phyloP scores from a whole-genome alignment of 2,113 vertebrate genomes.

The Marcusenius ussheri region DNA sequence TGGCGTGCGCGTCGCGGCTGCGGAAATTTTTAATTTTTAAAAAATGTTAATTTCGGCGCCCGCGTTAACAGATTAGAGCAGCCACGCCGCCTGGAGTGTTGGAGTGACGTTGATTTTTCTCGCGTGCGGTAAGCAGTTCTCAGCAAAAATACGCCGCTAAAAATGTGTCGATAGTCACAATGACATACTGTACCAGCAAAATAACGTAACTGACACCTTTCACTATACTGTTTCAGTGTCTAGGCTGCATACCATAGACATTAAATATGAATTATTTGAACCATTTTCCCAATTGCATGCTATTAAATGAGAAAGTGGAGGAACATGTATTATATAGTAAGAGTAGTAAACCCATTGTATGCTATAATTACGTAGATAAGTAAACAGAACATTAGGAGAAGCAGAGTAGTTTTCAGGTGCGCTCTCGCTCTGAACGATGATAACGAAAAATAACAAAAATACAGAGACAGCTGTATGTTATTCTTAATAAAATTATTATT shows the following conservation, averaged over 20 bases:
- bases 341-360: not conserved
- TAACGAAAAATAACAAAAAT: not conserved
- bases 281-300: not conserved
- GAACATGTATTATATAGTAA: not conserved
- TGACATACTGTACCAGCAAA: not conserved
- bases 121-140: no score
- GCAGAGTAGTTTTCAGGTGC: no score
- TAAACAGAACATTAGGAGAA: not conserved
- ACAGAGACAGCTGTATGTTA: no score
- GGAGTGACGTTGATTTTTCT: no score
- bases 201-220: not conserved
- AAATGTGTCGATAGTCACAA: no score
- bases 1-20: no score
- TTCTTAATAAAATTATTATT: no score
- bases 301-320: not conserved
- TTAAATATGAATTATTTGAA: not conserved
- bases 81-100: no score
- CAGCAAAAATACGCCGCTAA: no score
- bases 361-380: not conserved
- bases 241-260: not conserved
- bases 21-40: no score
- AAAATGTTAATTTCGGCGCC: not conserved
- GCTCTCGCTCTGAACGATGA: not conserved
- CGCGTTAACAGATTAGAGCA: no score
- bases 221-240: no score